Percentiles rank a stretch among this genome's conserved stretches.
These are phyloP conservation scores for Petrolisthes cinctipes DNA, from an alignment of 2,888 invertebrate species.

Conservation along the genomic window DNA sequence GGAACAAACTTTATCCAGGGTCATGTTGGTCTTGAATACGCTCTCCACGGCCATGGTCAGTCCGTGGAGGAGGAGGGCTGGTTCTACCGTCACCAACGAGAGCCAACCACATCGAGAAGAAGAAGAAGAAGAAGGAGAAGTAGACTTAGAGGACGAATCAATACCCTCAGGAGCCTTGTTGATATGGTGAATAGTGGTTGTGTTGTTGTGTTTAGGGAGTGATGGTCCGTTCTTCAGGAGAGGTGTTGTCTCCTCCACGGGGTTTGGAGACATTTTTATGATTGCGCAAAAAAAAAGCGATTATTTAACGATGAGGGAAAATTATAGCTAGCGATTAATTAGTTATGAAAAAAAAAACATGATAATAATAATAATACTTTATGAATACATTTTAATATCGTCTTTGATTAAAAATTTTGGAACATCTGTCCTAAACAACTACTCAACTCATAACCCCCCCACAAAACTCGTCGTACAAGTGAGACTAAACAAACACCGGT, in stretches of 20 bases:
- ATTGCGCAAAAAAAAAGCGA: no score
- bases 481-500: no score
- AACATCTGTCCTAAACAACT: no score
- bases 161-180: neutral
- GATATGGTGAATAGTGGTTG: neutral
- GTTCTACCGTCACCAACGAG: conserved; percentile 40
- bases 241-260: neutral
- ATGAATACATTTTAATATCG: no score
- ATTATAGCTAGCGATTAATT: no score
- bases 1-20: conserved; percentile 37
- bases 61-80: conserved; percentile 23
- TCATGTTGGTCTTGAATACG: conserved; percentile 40
- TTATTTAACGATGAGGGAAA: no score
- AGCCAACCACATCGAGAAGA: neutral
- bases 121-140: neutral
- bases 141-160: neutral
- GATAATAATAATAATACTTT: no score
- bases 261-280: neutral
- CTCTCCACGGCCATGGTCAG: conserved; percentile 10
- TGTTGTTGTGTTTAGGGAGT: neutral
- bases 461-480: no score
- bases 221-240: neutral
- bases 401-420: no score
- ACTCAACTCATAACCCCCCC: no score
- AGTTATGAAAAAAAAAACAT: no score